Base-by-base conservation (phyloP, 2,888 invertebrate species). In the Phaedon cochleariae region DNA sequence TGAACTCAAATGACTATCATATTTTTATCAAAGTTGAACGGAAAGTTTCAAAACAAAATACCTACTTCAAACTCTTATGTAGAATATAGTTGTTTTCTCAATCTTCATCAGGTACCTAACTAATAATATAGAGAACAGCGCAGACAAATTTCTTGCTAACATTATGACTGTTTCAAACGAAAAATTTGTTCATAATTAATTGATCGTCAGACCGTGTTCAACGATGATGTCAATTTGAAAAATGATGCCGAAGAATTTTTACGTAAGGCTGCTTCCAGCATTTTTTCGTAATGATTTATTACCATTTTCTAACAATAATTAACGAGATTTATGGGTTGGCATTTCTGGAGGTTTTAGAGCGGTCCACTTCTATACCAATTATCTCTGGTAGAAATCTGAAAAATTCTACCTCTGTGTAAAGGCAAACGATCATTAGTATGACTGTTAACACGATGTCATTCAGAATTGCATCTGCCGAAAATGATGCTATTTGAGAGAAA, bases 311-410 rank as follows among this genome's bases (percentile, higher is more conserved):
- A 70, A 67, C 62, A 71, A 73, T 71, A 73, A 75, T 74, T 75
- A 75, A 73, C 26, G 62, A 73, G 72, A 74, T 75, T 75, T 74
- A 73, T 72, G 73, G 68, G 59, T 60, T 66, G 64, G 64, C 66
- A 60, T 69, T 69, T 66, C 59, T 60, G 61, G 60, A 62, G 64
- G 52, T 60, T 69, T 66, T 49, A 53, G 64, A 52, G 64, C 66
- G 63, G 65, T 59, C 61, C 49, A 34, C 59, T 59, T 53, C 62
- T 64, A 45, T 62, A 63, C 68, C 73, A 73, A 72, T 73, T 74
- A 72, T 71, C 71, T 70, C 41, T 37, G 57, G 55, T 59, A 62
- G 67, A 71, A 73, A 74, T 74, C 67, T 70, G 15, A 71, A 73
- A 73, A 71, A 74, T 73, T 71, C 70, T 70, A 71, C 72, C 73